A percentile compares a stretch with the other conserved stretches of the same genome.
phyloP scores from a whole-genome alignment of 2,113 vertebrate species.

The Podarcis cretensis region DNA sequence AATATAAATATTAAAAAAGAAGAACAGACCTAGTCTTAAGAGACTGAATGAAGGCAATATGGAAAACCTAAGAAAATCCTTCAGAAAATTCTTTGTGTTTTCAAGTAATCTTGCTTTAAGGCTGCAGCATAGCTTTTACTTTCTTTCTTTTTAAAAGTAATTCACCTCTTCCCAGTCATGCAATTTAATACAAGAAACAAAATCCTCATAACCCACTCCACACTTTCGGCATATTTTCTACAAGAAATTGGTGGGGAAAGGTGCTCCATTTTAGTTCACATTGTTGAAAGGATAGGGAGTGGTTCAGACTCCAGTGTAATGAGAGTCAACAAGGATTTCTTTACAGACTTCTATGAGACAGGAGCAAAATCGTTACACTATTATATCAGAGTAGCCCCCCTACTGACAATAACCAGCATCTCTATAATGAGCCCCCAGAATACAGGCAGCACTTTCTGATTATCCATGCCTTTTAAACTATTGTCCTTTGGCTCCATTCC shows the following conservation, averaged over 20 bases:
- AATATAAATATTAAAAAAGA: no score
- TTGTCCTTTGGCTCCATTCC: slow-evolving; percentile 34
- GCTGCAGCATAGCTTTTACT: accelerated
- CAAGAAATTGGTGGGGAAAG: slow-evolving; percentile 17
- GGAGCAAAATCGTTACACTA: slow-evolving; percentile 11
- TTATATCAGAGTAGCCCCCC: slow-evolving; percentile 3
- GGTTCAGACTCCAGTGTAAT: background rate
- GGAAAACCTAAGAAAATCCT: background rate
- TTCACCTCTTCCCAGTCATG: slow-evolving; percentile 14
- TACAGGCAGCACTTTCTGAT: slow-evolving; percentile 25
- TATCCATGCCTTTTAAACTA: background rate
- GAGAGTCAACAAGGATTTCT: slow-evolving; percentile 36
- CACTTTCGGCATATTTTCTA: slow-evolving; percentile 56
- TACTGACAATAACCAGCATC: background rate
- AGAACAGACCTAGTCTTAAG: background rate
- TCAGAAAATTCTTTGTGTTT: background rate
- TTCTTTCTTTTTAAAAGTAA: slow-evolving; percentile 13
- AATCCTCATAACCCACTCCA: slow-evolving; percentile 11
- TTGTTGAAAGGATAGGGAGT: slow-evolving; percentile 35
- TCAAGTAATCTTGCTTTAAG: slow-evolving; percentile 24
- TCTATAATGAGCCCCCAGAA: background rate
- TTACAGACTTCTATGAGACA: slow-evolving; percentile 46
- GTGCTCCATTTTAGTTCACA: slow-evolving; percentile 50
- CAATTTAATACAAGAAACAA: slow-evolving; percentile 31
- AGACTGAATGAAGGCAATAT: background rate